Conservation (phyloP, 2,113 vertebrate genomes). For the Semicossyphus pulcher region DNA sequence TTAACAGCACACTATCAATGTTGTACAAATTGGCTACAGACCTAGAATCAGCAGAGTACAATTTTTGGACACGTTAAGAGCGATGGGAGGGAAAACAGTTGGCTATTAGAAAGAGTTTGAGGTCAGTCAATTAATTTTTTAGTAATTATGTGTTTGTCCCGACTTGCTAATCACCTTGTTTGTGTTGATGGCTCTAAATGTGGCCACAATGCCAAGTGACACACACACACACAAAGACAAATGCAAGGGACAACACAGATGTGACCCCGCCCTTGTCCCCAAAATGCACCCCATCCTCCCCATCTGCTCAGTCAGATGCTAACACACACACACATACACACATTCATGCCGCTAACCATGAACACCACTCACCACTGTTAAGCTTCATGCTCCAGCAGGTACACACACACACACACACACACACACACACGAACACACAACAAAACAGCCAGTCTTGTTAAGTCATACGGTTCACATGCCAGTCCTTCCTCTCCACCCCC, state of each 20-base stretch:
- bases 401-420: constrained; percentile 12
- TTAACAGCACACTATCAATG: constrained; percentile 41
- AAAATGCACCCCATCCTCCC: constrained; percentile 65
- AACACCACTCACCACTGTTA: constrained; percentile 48
- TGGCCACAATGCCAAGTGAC: constrained; percentile 52
- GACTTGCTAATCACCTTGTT: constrained; percentile 70
- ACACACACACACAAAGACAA: constrained; percentile 48
- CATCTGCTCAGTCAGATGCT: constrained; percentile 74
- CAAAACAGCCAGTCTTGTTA: constrained; percentile 31
- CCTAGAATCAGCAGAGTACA: constrained; percentile 44
- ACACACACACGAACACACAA: too few relatives aligned
- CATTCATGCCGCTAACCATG: constrained; percentile 27
- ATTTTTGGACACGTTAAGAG: constrained; percentile 21
- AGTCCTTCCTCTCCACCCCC: constrained; percentile 5
- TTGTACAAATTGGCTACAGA: constrained; percentile 44
- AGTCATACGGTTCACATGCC: constrained; percentile 29
- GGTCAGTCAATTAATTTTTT: constrained; percentile 54
- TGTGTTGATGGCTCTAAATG: constrained; percentile 53
- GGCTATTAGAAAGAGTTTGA: constrained; percentile 28
- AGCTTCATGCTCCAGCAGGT: constrained; percentile 63
- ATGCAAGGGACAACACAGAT: constrained; percentile 68
- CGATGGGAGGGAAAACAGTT: constrained; percentile 14
- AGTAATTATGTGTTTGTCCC: constrained; percentile 53
- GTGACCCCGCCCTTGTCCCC: constrained; percentile 74
- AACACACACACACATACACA: constrained; percentile 28